Conservation (phyloP, 2,888 invertebrate genomes). For the Papilio elwesi region DNA sequence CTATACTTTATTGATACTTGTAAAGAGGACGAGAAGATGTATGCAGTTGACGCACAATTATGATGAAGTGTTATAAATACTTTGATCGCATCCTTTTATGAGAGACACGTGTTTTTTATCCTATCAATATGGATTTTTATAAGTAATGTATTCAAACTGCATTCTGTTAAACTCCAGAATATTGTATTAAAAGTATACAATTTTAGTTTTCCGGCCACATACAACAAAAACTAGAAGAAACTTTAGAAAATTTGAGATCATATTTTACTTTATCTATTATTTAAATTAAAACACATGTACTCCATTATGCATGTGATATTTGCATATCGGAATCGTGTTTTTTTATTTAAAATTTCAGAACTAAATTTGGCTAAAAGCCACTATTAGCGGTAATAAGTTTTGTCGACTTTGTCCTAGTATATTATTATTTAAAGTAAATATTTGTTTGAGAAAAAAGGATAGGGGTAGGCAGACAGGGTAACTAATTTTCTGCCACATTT, state of each 20-base stretch:
- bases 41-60: conserved; percentile 19
- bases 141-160: conserved; percentile 6
- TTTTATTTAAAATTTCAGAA: background rate
- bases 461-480: too few relatives aligned
- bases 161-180: background rate
- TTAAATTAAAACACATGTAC: background rate
- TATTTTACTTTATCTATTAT: background rate
- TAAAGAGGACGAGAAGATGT: background rate
- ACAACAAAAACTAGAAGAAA: background rate
- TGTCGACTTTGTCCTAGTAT: background rate
- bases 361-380: too few relatives aligned
- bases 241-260: background rate
- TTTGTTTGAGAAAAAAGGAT: too few relatives aligned
- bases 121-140: conserved; percentile 3
- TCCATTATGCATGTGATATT: conserved; percentile 10
- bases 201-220: background rate
- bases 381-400: background rate
- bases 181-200: background rate
- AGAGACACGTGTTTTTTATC: conserved; percentile 8
- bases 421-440: too few relatives aligned
- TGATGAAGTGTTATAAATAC: conserved; percentile 19
- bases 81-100: conserved; percentile 12
- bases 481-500: too few relatives aligned
- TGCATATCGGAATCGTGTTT: background rate
- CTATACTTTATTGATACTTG: background rate